Percentiles rank a stretch among this genome's conserved stretches.
Evolutionary conservation across 1,140 invertebrate genomes (phyloP).

Genomic region (Drosophila micromelanica): DNA sequence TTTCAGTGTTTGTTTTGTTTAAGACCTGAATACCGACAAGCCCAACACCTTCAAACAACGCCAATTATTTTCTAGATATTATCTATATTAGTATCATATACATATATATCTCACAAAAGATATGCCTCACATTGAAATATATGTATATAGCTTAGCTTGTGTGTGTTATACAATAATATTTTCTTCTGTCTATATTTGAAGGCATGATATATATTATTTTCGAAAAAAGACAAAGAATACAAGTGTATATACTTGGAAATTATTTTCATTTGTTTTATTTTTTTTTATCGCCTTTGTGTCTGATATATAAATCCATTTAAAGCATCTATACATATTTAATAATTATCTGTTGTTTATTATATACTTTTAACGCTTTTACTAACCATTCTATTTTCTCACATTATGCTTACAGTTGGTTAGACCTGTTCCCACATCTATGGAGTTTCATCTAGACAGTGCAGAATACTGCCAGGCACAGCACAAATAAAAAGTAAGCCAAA

Average conservation of each 20-base stretch:
- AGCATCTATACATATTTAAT: background rate
- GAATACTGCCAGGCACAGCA: slow-evolving; percentile 98
- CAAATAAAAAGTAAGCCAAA: slow-evolving; percentile 90
- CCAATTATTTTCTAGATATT: slow-evolving; percentile 55
- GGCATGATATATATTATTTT: slow-evolving; percentile 39
- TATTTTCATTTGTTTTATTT: slow-evolving; percentile 1
- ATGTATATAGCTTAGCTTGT: background rate
- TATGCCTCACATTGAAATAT: slow-evolving; percentile 1
- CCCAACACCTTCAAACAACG: slow-evolving; percentile 37
- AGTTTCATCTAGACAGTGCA: slow-evolving; percentile 97
- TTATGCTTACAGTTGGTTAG: slow-evolving; percentile 75
- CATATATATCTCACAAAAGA: slow-evolving; percentile 5
- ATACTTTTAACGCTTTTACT: background rate
- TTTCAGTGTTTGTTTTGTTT: slow-evolving; percentile 29
- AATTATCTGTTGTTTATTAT: background rate
- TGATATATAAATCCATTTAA: too few species aligned
- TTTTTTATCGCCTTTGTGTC: too few species aligned
- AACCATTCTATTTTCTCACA: background rate
- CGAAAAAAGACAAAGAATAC: slow-evolving; percentile 42
- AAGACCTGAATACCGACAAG: slow-evolving; percentile 27
- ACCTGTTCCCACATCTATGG: slow-evolving; percentile 94
- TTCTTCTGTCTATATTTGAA: slow-evolving; percentile 61
- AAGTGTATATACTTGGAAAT: slow-evolving; percentile 52
- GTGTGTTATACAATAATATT: slow-evolving; percentile 29
- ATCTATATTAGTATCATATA: slow-evolving; percentile 29